Conservation (phyloP, 2,888 invertebrate genomes). For the Sinhomidia bicolor region DNA sequence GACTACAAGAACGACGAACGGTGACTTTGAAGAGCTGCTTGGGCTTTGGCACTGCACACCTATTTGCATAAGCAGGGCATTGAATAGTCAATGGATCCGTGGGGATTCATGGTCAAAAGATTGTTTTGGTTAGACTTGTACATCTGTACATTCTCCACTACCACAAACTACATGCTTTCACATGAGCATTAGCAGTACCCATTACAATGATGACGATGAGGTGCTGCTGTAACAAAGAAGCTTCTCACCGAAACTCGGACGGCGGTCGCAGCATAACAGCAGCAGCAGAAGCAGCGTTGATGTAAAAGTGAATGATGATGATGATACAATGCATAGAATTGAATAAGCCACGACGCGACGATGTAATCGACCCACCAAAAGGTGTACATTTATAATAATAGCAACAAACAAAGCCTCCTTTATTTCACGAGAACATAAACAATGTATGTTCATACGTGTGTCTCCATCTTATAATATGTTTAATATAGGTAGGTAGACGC, state of each 20-base stretch:
- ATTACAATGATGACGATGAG: constrained; percentile 36
- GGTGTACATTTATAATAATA: constrained; percentile 1
- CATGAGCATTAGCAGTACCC: neutral
- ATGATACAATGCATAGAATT: constrained; percentile 26
- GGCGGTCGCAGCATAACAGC: neutral
- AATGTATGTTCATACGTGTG: neutral
- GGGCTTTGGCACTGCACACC: constrained; percentile 10
- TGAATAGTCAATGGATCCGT: constrained; percentile 56
- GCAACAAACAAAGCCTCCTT: neutral
- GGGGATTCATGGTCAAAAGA: constrained; percentile 60
- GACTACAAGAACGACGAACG: constrained; percentile 8
- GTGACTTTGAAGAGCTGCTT: constrained; percentile 46
- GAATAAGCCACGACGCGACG: constrained; percentile 53
- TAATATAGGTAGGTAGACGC: neutral
- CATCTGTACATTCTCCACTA: neutral
- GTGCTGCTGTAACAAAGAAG: neutral
- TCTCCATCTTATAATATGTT: neutral
- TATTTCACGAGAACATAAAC: neutral
- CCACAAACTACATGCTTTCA: neutral
- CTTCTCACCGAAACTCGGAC: neutral
- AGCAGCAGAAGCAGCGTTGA: neutral
- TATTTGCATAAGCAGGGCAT: constrained; percentile 61
- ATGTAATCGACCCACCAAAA: constrained; percentile 10
- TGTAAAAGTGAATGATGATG: neutral
- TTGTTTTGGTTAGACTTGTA: constrained; percentile 22